These are phyloP conservation scores for Pachymerium ferrugineum DNA, from an alignment of 2,888 invertebrate genomes.

Conservation along the genomic window DNA sequence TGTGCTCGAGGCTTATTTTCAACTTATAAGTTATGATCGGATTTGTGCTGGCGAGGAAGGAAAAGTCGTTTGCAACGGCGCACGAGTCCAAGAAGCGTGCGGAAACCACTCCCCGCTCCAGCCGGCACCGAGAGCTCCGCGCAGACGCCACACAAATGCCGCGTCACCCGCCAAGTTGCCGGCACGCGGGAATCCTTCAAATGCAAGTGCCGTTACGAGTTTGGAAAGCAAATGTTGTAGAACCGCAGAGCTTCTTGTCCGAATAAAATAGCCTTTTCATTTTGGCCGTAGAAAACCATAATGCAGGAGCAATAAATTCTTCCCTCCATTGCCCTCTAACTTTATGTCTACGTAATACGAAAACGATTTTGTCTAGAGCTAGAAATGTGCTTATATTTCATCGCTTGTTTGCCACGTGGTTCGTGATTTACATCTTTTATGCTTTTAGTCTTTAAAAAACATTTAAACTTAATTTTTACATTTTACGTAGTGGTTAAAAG, in stretches of 20 bases:
- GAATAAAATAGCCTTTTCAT: slow-evolving; percentile 24
- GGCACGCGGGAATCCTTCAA: slow-evolving; percentile 10
- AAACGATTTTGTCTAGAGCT: slow-evolving; percentile 19
- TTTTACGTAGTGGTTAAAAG: too few relatives aligned
- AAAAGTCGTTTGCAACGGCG: slow-evolving; percentile 31
- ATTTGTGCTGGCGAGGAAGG: slow-evolving; percentile 20
- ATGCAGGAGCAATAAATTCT: background rate
- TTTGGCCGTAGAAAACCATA: slow-evolving; percentile 18
- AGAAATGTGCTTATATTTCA: background rate
- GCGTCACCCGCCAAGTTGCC: background rate
- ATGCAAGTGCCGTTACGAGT: slow-evolving; percentile 22
- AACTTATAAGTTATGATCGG: slow-evolving; percentile 29
- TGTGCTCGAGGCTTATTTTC: slow-evolving; percentile 29
- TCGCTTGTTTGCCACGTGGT: background rate
- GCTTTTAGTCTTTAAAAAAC: too few relatives aligned
- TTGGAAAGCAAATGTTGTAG: slow-evolving; percentile 24
- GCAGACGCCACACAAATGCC: background rate
- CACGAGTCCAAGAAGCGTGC: slow-evolving; percentile 3
- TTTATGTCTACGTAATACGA: background rate
- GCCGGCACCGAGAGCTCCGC: slow-evolving; percentile 17
- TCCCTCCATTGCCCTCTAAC: background rate
- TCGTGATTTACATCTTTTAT: too few relatives aligned
- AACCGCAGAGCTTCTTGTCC: slow-evolving; percentile 17
- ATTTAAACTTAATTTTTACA: too few relatives aligned
- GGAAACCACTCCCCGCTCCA: slow-evolving; percentile 25